Evolutionary conservation across 2,888 invertebrate species (phyloP), one percentile per base, ranked within the genome.

Genomic region (Tiliacea aurago): DNA sequence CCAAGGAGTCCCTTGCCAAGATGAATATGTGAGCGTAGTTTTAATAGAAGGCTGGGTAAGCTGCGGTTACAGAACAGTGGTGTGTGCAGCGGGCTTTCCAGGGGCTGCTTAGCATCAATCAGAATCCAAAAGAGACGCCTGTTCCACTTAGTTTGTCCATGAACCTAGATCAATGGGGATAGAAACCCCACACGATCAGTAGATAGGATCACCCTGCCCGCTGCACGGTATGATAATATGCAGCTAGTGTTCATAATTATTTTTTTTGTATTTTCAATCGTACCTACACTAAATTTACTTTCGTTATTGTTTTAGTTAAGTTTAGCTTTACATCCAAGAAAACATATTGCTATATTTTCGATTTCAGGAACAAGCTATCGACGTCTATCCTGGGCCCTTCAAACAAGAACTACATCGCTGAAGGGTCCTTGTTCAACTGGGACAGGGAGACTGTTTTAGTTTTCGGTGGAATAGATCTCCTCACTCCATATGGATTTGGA

Each of bases 391-490:
- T 96, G 20, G 96, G 96, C 1, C 96, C 96, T 0, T 92, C 95
- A 0, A 95, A 95, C 68, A 96, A 96, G 84, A 95, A 95, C 84
- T 97, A 96, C 86, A 93, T 95, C 13, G 83, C 92, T 0, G 96
- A 96, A 45, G 95, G 95, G 0, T 97, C 97, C 0, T 91, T 97
- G 3, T 97, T 97, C 87, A 96, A 96, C 83, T 94, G 95, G 88
- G 97, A 97, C 67, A 93, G 96, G 47, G 97, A 97, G 87, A 96
- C 97, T 0, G 96, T 98, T 7, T 91, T 98, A 18, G 96, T 98
- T 23, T 97, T 98, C 86, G 98, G 98, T 9, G 98, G 98, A 5
- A 96, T 97, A 41, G 97, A 98, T 91, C 97, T 97, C 9, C 97
- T 97, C 85, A 94, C 94, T 20, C 90, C 96, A 6, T 97, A 97